phyloP scores from a whole-genome alignment of 2,888 invertebrate genomes.

The Spodoptera exigua region DNA sequence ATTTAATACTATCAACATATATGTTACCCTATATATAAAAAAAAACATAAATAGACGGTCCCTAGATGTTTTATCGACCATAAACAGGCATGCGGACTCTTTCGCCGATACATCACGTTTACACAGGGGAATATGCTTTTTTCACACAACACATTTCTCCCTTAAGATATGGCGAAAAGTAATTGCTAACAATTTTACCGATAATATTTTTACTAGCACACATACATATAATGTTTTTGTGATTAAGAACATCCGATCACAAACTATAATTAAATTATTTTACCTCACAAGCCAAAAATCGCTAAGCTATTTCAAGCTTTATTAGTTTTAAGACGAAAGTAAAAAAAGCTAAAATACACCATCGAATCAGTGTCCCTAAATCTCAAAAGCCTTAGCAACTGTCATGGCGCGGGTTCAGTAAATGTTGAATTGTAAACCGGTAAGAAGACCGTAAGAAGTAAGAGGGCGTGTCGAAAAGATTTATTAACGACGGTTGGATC shows the following conservation, averaged over 20 bases:
- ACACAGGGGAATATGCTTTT: conserved; percentile 69
- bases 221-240: too few species aligned
- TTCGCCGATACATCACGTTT: conserved; percentile 79
- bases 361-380: conserved; percentile 28
- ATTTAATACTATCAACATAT: conserved; percentile 81
- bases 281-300: too few species aligned
- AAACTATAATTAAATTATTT: too few species aligned
- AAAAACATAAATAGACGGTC: conserved; percentile 81
- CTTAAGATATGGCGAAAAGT: conserved; percentile 49
- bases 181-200: conserved; percentile 41
- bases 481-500: conserved; percentile 65
- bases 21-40: conserved; percentile 74
- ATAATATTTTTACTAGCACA: conserved; percentile 5
- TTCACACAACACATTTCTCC: conserved; percentile 55
- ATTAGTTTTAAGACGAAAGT: conserved; percentile 1
- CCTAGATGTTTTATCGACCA: conserved; percentile 83
- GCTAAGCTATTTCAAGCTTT: background rate
- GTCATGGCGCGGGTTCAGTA: conserved; percentile 59
- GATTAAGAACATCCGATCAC: too few species aligned
- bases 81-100: conserved; percentile 81
- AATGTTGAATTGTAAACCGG: conserved; percentile 63
- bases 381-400: conserved; percentile 53
- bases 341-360: conserved; percentile 24
- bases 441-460: conserved; percentile 63
- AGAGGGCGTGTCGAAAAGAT: conserved; percentile 70